Conservation (phyloP, 1,140 invertebrate genomes). For the Sarcophaga peregrina region DNA sequence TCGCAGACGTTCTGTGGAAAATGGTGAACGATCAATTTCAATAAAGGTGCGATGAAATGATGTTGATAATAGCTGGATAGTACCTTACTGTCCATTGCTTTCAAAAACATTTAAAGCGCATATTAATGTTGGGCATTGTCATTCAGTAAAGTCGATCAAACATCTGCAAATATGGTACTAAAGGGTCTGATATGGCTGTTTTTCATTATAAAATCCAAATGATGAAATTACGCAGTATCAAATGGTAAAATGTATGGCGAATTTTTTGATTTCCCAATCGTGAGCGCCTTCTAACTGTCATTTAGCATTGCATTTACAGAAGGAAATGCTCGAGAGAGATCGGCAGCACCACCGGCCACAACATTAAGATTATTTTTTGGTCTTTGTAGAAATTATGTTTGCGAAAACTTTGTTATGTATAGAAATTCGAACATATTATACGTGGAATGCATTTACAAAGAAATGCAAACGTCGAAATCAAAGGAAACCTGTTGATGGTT, state of each 20-base stretch:
- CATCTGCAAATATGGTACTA: slow-evolving; percentile 52
- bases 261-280: slow-evolving; percentile 61
- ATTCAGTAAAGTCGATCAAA: slow-evolving; percentile 64
- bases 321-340: slow-evolving; percentile 43
- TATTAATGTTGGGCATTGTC: slow-evolving; percentile 61
- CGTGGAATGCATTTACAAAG: slow-evolving; percentile 64
- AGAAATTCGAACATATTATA: slow-evolving; percentile 65
- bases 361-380: slow-evolving; percentile 62
- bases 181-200: slow-evolving; percentile 48
- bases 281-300: slow-evolving; percentile 61
- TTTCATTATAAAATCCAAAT: slow-evolving; percentile 58
- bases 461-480: slow-evolving; percentile 43
- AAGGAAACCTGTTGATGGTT: slow-evolving; percentile 34
- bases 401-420: slow-evolving; percentile 65
- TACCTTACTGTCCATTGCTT: slow-evolving; percentile 54
- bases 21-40: slow-evolving; percentile 59
- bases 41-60: slow-evolving; percentile 35
- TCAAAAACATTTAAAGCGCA: slow-evolving; percentile 52
- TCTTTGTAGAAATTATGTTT: slow-evolving; percentile 50
- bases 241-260: slow-evolving; percentile 64
- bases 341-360: slow-evolving; percentile 54
- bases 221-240: slow-evolving; percentile 51
- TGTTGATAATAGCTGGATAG: slow-evolving; percentile 57
- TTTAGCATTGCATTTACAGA: slow-evolving; percentile 62
- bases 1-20: slow-evolving; percentile 43